phyloP scores from a whole-genome alignment of 2,113 vertebrate species.

The Nanger granti region DNA sequence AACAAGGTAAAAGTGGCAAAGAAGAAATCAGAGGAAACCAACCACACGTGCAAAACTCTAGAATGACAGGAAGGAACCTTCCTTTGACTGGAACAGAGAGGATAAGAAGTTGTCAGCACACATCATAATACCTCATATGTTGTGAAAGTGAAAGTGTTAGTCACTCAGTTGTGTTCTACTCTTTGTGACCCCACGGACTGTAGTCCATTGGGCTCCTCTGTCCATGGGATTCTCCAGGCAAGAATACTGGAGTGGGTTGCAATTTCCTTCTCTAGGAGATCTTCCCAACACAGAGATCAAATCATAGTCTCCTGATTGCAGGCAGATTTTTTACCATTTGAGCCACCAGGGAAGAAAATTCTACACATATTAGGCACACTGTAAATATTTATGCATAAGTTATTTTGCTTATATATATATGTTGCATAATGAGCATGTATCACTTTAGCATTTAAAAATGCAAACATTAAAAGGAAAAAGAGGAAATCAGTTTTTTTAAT shows the following conservation, averaged over 20 bases:
- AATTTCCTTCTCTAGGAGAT: neutral
- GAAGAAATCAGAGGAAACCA: neutral
- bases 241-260: neutral
- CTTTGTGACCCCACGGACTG: neutral
- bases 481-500: neutral
- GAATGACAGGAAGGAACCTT: neutral
- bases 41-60: neutral
- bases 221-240: neutral
- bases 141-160: neutral
- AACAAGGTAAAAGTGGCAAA: neutral
- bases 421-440: neutral
- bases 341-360: neutral
- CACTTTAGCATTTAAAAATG: neutral
- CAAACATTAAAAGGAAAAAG: neutral
- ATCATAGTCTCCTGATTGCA: neutral
- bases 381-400: neutral
- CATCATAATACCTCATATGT: neutral
- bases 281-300: neutral
- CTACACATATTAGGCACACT: neutral
- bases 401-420: neutral
- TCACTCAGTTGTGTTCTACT: neutral
- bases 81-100: neutral
- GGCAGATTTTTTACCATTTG: neutral
- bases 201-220: neutral
- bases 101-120: neutral